Conservation (phyloP, 2,888 invertebrate species). For the Abscondita cerata region DNA sequence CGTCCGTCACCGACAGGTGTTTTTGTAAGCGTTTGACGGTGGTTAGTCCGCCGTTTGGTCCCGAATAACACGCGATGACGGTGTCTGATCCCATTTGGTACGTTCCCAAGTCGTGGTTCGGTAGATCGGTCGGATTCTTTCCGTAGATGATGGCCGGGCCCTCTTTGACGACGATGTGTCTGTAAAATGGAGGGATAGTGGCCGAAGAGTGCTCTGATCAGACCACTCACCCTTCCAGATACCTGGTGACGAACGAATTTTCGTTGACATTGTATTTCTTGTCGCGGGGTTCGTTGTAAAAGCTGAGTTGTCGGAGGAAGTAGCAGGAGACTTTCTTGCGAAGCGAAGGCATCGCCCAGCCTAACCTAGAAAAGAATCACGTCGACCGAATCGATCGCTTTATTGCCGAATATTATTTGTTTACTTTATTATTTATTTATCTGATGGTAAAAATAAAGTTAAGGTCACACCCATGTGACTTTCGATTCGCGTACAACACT, state of each 20-base stretch:
- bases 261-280: slow-evolving; percentile 60
- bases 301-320: slow-evolving; percentile 75
- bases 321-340: slow-evolving; percentile 75
- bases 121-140: slow-evolving; percentile 75
- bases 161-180: slow-evolving; percentile 43
- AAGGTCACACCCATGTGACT: no score
- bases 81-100: slow-evolving; percentile 63
- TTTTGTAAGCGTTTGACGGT: slow-evolving; percentile 72
- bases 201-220: not conserved
- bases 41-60: slow-evolving; percentile 82
- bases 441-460: no score
- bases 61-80: slow-evolving; percentile 77
- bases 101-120: slow-evolving; percentile 64
- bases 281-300: slow-evolving; percentile 66
- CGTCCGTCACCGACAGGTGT: slow-evolving; percentile 70
- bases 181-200: no score
- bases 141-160: slow-evolving; percentile 73
- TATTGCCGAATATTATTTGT: no score
- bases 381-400: no score
- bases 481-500: no score
- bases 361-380: no score
- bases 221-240: slow-evolving; percentile 70
- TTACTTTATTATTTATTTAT: no score
- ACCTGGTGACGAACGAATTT: slow-evolving; percentile 73
- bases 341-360: slow-evolving; percentile 68